A percentile compares a stretch with the other conserved stretches of the same genome.
phyloP scores from a whole-genome alignment of 2,888 invertebrate genomes.

The Flexamia atlantica region DNA sequence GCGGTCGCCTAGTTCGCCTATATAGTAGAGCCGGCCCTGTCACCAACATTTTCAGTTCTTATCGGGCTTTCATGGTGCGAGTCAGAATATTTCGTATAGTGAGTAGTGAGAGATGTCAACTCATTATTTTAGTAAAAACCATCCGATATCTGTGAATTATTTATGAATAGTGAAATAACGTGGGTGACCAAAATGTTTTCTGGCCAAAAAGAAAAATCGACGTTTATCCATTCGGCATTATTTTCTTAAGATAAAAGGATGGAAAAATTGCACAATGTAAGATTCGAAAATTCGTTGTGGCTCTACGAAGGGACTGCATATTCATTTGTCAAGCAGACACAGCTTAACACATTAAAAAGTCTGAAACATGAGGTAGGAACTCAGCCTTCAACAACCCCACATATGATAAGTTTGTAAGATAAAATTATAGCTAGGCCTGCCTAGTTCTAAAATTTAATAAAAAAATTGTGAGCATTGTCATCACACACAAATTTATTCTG shows the following conservation, averaged over 20 bases:
- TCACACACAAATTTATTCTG: too few species aligned
- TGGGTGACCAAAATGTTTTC: not conserved
- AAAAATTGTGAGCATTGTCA: too few species aligned
- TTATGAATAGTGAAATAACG: not conserved
- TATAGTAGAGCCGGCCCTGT: too few species aligned
- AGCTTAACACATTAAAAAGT: not conserved
- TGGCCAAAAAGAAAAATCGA: not conserved
- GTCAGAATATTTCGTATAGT: not conserved
- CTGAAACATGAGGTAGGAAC: not conserved
- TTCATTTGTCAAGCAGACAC: constrained; percentile 37
- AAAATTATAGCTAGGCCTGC: too few species aligned
- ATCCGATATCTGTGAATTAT: not conserved
- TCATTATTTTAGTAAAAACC: not conserved
- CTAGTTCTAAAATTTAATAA: too few species aligned
- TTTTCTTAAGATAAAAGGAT: constrained; percentile 35
- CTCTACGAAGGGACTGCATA: constrained; percentile 41
- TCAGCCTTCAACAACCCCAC: constrained; percentile 13
- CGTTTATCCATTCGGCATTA: constrained; percentile 5
- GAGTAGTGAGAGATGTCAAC: not conserved
- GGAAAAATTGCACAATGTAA: not conserved
- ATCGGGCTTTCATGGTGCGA: not conserved
- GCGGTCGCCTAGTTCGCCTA: too few species aligned
- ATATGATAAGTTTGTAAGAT: too few species aligned
- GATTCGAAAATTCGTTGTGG: constrained; percentile 2
- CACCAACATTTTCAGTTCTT: not conserved